Conservation (phyloP, 1,140 invertebrate species). For the Dendroctonus ponderosae region DNA sequence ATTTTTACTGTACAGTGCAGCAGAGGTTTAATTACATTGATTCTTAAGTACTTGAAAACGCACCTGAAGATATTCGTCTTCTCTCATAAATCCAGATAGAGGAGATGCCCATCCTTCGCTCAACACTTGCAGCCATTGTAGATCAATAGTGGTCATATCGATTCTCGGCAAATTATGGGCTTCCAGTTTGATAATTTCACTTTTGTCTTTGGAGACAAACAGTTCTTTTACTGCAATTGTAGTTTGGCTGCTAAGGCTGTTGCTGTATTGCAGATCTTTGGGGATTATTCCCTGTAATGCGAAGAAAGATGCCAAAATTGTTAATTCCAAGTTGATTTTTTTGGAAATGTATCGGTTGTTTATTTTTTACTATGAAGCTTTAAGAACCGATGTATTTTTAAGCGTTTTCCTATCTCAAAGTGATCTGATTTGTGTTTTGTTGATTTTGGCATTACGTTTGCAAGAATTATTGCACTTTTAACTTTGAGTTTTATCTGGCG, state of each 20-base stretch:
- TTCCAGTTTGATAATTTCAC: conserved; percentile 65
- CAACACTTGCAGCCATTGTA: conserved; percentile 95
- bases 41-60: background rate
- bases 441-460: no score
- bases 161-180: conserved; percentile 67
- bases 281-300: conserved; percentile 34
- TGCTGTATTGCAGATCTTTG: conserved; percentile 12
- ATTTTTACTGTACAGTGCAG: no score
- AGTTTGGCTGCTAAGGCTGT: background rate
- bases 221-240: conserved; percentile 70
- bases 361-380: no score
- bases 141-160: conserved; percentile 79
- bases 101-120: conserved; percentile 98
- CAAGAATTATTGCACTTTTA: no score
- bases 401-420: no score
- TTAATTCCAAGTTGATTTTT: background rate
- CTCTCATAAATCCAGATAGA: conserved; percentile 94
- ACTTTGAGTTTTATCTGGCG: no score
- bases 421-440: no score
- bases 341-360: no score
- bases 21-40: no score
- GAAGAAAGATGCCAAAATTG: background rate
- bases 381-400: no score
- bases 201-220: conserved; percentile 71
- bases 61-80: conserved; percentile 84